phyloP scores from a whole-genome alignment of 1,140 invertebrate species.

The Rhagoletis zephyria region DNA sequence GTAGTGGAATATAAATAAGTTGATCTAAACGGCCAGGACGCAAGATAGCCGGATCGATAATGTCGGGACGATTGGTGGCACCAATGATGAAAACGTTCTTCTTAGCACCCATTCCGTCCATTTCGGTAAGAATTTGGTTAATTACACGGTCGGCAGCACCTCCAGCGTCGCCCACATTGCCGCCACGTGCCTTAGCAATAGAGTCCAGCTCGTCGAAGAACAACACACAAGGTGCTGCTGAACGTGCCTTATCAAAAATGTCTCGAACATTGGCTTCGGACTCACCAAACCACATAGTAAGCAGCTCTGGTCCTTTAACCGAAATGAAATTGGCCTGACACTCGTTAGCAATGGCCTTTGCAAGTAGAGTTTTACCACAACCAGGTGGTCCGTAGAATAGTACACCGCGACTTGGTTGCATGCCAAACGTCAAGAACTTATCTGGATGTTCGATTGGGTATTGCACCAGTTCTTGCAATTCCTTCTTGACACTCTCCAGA shows the following conservation, averaged over 20 bases:
- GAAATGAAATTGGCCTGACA: too few relatives aligned
- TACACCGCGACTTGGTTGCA: too few relatives aligned
- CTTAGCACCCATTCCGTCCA: conserved; percentile 99
- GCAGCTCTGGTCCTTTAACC: too few relatives aligned
- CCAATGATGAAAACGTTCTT: conserved; percentile 98
- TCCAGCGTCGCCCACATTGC: too few relatives aligned
- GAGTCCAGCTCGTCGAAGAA: conserved; percentile 89
- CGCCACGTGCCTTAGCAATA: conserved; percentile 98
- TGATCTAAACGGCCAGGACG: conserved; percentile 97
- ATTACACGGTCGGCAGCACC: too few relatives aligned
- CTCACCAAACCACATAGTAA: conserved; percentile 93
- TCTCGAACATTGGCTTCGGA: conserved; percentile 99
- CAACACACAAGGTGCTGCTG: conserved; percentile 88
- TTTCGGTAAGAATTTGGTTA: conserved; percentile 89
- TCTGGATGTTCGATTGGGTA: conserved; percentile 99
- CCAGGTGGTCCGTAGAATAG: too few relatives aligned
- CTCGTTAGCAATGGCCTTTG: too few relatives aligned
- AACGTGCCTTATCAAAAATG: conserved; percentile 99
- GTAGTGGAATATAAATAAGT: conserved; percentile 75
- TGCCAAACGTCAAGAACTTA: conserved; percentile 99
- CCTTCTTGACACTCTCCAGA: conserved; percentile 95
- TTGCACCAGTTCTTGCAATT: conserved; percentile 97
- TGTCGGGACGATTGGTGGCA: too few relatives aligned
- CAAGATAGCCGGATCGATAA: conserved; percentile 88
- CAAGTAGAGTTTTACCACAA: too few relatives aligned